Conservation (phyloP, 2,888 invertebrate genomes). For the Ormyrus nitidulus region DNA sequence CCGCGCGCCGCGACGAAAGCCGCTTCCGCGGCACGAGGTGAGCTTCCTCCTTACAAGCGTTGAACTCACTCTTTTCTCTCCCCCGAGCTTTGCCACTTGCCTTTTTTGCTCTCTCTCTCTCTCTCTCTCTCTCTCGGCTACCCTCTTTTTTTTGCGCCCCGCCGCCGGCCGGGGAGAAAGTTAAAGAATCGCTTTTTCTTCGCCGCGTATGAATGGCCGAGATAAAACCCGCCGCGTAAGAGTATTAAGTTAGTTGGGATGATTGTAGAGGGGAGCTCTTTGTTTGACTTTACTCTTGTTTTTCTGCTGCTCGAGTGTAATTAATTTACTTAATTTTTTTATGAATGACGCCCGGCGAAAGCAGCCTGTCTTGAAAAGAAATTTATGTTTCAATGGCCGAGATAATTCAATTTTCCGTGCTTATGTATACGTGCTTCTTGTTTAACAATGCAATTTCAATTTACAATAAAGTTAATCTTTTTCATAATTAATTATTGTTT, state of each 20-base stretch:
- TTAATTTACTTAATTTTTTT: constrained; percentile 6
- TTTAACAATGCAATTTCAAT: too few relatives aligned
- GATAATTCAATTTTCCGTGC: too few relatives aligned
- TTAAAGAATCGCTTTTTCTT: constrained; percentile 51
- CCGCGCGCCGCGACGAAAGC: constrained; percentile 54
- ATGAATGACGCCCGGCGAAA: not conserved
- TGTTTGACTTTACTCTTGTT: not conserved
- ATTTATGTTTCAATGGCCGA: too few relatives aligned
- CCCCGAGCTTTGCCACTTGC: constrained; percentile 26
- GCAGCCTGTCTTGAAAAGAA: too few relatives aligned
- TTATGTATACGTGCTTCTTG: too few relatives aligned
- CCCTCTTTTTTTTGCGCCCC: not conserved
- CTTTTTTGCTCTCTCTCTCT: not conserved
- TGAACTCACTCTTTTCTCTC: constrained; percentile 45
- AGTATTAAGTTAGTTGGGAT: constrained; percentile 48
- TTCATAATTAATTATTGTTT: not conserved
- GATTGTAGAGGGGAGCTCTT: constrained; percentile 20
- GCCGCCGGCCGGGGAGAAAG: constrained; percentile 4
- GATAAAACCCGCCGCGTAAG: constrained; percentile 39
- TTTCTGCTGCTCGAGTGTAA: not conserved
- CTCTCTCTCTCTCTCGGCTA: constrained; percentile 5
- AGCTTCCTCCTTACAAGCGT: constrained; percentile 41
- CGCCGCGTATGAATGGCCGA: constrained; percentile 46
- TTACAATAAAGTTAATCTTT: not conserved
- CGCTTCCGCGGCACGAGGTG: constrained; percentile 21